phyloP scores from a whole-genome alignment of 2,888 invertebrate genomes.

The Apomyelois bistriatella region DNA sequence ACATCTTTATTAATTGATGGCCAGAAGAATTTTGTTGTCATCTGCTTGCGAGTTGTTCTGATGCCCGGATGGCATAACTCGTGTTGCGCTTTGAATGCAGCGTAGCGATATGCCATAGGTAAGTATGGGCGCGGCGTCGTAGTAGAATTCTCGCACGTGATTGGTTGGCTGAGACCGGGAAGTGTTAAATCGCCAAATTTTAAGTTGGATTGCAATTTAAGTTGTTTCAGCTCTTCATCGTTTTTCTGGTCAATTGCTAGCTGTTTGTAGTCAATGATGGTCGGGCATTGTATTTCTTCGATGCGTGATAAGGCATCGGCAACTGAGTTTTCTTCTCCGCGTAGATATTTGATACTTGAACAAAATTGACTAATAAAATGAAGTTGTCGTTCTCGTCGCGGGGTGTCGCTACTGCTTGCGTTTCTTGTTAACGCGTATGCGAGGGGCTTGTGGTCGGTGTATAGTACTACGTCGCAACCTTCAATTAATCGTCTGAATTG shows the following conservation, averaged over 20 bases:
- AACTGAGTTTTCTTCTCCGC: conserved; percentile 15
- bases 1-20: conserved; percentile 15
- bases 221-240: not conserved
- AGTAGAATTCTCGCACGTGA: conserved; percentile 15
- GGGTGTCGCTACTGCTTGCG: conserved; percentile 19
- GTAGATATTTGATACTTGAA: conserved; percentile 18
- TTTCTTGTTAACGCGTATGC: conserved; percentile 14
- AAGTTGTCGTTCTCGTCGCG: conserved; percentile 20
- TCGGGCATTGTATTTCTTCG: conserved; percentile 17
- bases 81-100: conserved; percentile 20
- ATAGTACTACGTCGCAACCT: conserved; percentile 17
- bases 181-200: conserved; percentile 8
- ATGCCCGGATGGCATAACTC: conserved; percentile 19
- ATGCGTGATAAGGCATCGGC: conserved; percentile 25
- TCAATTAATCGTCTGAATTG: conserved; percentile 21
- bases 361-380: conserved; percentile 25
- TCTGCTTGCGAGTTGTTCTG: conserved; percentile 12
- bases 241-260: conserved; percentile 3
- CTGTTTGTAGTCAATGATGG: conserved; percentile 12
- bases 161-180: conserved; percentile 3
- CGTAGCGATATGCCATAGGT: conserved; percentile 12
- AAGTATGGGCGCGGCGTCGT: conserved; percentile 14
- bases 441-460: conserved; percentile 24
- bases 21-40: conserved; percentile 18
- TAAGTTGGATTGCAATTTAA: not conserved